Percentiles rank a stretch among this genome's conserved stretches.
Evolutionary conservation across 2,113 vertebrate species (phyloP).

Genomic region (Saimiri boliviensis): DNA sequence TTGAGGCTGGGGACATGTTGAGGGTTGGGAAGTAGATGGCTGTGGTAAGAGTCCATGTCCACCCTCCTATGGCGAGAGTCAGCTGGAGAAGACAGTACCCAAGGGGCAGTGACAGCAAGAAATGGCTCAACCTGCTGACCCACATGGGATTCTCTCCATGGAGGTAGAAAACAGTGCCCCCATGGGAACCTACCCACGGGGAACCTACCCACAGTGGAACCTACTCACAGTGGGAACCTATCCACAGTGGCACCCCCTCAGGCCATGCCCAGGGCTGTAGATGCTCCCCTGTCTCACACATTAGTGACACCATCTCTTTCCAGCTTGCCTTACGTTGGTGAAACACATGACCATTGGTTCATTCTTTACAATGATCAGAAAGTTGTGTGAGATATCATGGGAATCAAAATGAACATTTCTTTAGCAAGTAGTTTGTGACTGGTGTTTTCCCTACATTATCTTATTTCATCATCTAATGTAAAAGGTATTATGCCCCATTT

Average conservation of each 20-base stretch:
- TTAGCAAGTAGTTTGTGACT: not conserved
- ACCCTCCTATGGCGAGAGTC: not conserved
- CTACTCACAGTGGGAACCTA: not conserved
- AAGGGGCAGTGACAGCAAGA: not conserved
- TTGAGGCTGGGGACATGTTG: not conserved
- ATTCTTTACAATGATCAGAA: not conserved
- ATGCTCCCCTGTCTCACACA: not conserved
- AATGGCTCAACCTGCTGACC: not conserved
- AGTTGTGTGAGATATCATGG: not conserved
- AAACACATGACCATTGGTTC: not conserved
- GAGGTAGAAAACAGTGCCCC: not conserved
- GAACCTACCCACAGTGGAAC: not conserved
- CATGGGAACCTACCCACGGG: not conserved
- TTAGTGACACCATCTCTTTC: not conserved
- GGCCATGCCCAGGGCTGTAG: not conserved
- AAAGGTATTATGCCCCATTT: not conserved
- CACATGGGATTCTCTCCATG: not conserved
- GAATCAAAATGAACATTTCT: not conserved
- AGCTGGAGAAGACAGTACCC: not conserved
- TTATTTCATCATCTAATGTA: not conserved
- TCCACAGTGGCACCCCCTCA: not conserved
- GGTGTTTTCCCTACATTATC: not conserved
- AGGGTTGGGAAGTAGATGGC: not conserved
- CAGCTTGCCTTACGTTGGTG: not conserved
- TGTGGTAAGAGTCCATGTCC: not conserved